Evolutionary conservation across 2,888 invertebrate genomes (phyloP).

Genomic region (Apamea sordens): DNA sequence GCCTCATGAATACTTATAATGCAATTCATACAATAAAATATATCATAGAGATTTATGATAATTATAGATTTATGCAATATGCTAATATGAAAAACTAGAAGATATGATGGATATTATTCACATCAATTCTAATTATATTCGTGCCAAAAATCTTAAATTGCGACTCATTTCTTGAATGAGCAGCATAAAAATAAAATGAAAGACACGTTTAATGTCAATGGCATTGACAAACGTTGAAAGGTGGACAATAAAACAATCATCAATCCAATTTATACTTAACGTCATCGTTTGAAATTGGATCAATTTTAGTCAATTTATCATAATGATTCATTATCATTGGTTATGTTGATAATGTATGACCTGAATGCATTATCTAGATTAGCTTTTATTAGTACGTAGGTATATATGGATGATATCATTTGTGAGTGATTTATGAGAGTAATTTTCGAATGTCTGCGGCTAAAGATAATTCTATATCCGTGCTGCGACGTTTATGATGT

Average conservation of each 20-base stretch:
- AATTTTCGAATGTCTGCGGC: slow-evolving; percentile 37
- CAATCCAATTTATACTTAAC: slow-evolving; percentile 47
- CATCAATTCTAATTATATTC: slow-evolving; percentile 7
- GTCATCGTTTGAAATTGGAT: slow-evolving; percentile 59
- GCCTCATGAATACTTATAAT: not conserved
- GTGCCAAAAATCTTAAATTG: slow-evolving; percentile 28
- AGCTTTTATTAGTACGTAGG: slow-evolving; percentile 52
- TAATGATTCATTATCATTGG: slow-evolving; percentile 62
- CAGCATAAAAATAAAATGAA: slow-evolving; percentile 33
- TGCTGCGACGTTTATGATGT: slow-evolving; percentile 5
- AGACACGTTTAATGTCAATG: slow-evolving; percentile 36
- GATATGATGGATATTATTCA: not conserved
- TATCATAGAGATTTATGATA: not conserved
- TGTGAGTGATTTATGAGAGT: slow-evolving; percentile 49
- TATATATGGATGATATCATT: slow-evolving; percentile 47
- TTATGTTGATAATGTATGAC: slow-evolving; percentile 55
- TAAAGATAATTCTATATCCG: slow-evolving; percentile 40
- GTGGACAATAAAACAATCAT: slow-evolving; percentile 55
- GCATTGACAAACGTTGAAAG: slow-evolving; percentile 53
- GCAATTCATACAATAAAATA: not conserved
- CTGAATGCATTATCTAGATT: slow-evolving; percentile 63
- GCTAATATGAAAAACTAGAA: not conserved
- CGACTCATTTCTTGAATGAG: slow-evolving; percentile 8
- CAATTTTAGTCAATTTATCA: slow-evolving; percentile 61
- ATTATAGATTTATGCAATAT: not conserved